Evolutionary conservation across 2,888 invertebrate species (phyloP).

Genomic region (Ecdyonurus torrentis): DNA sequence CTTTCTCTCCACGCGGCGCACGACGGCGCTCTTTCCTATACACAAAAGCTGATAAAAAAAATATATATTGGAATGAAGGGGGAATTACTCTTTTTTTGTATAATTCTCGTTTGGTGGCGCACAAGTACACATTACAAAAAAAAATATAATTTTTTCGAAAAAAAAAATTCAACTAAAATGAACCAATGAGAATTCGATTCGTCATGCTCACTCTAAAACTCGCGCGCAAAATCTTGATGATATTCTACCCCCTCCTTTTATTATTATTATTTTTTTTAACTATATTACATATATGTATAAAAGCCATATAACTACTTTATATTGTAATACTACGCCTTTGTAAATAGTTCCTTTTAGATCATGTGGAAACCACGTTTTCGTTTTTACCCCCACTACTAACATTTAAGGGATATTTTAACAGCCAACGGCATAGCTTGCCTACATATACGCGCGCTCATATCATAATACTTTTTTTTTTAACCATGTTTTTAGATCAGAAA

Average conservation of each 20-base stretch:
- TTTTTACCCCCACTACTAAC: not conserved
- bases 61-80: not conserved
- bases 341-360: not conserved
- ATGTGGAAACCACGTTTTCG: not conserved
- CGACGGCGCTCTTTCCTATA: not conserved
- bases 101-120: conserved; percentile 1
- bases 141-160: not conserved
- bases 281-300: not conserved
- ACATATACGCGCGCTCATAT: not conserved
- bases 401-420: too few species aligned
- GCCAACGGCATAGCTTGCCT: not conserved
- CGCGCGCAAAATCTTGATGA: conserved; percentile 1
- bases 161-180: conserved; percentile 26
- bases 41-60: not conserved
- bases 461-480: too few species aligned
- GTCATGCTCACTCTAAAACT: conserved; percentile 30
- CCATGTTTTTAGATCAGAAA: not conserved
- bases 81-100: not conserved
- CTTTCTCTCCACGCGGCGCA: not conserved
- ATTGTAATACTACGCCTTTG: not conserved
- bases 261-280: not conserved
- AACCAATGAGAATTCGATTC: conserved; percentile 43
- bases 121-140: not conserved
- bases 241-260: not conserved
- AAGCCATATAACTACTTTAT: not conserved